Evolutionary conservation across 2,113 vertebrate species (phyloP).

Genomic region (Rhadina sibilatrix): DNA sequence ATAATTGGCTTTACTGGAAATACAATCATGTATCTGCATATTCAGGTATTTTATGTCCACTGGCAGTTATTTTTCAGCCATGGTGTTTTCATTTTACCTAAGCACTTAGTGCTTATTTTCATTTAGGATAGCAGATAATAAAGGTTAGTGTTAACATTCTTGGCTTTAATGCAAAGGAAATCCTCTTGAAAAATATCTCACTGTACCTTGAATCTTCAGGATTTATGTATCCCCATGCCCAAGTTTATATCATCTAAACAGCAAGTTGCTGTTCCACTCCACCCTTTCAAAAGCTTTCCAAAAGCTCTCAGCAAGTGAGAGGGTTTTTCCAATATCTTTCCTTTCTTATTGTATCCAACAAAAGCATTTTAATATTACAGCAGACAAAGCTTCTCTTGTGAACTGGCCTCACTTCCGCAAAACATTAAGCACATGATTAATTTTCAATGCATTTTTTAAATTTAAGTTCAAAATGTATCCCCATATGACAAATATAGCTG

Average conservation of each 20-base stretch:
- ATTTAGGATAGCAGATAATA: constrained; percentile 5
- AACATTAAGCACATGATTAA: background rate
- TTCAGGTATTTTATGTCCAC: constrained; percentile 18
- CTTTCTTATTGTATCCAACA: background rate
- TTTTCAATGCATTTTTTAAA: background rate
- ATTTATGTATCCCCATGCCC: background rate
- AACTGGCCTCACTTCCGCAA: background rate
- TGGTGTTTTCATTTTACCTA: background rate
- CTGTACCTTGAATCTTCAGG: background rate
- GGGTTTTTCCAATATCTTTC: background rate
- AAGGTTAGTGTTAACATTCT: background rate
- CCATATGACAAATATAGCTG: background rate
- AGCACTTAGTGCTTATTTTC: background rate
- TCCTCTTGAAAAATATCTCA: background rate
- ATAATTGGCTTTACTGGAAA: constrained; percentile 43
- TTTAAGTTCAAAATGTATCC: background rate
- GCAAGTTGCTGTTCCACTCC: constrained; percentile 1
- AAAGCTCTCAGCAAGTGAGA: background rate
- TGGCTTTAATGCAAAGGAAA: background rate
- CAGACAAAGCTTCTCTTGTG: constrained; percentile 11
- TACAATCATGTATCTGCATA: constrained; percentile 7
- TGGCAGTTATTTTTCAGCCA: constrained; percentile 12
- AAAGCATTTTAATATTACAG: constrained; percentile 2
- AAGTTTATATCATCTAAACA: constrained; percentile 26
- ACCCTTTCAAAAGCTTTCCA: constrained; percentile 20